Conservation (phyloP, 2,888 invertebrate species). For the Xanthia togata region DNA sequence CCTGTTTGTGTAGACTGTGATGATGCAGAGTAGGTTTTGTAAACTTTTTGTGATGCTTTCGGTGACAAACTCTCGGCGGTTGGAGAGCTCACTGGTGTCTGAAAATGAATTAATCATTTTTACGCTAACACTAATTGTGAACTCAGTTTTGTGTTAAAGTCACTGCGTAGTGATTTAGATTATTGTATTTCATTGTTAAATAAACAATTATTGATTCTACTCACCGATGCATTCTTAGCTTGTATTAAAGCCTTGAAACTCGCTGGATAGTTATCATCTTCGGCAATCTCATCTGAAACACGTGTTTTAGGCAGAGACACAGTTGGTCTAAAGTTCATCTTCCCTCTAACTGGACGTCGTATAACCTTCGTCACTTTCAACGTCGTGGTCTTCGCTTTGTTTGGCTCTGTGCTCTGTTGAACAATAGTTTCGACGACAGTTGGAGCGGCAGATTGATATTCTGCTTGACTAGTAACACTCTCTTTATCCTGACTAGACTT, state of each 20-base stretch:
- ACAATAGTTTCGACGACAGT: conserved; percentile 71
- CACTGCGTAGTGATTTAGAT: background rate
- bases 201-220: conserved; percentile 53
- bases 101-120: conserved; percentile 72
- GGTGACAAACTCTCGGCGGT: conserved; percentile 87
- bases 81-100: conserved; percentile 87
- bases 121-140: background rate
- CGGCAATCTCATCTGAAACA: conserved; percentile 88
- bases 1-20: conserved; percentile 82
- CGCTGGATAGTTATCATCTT: conserved; percentile 92
- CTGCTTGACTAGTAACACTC: conserved; percentile 81
- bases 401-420: conserved; percentile 77
- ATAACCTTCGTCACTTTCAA: conserved; percentile 79
- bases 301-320: conserved; percentile 70
- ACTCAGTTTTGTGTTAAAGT: background rate
- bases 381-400: conserved; percentile 75
- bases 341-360: conserved; percentile 79
- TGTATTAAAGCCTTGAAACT: conserved; percentile 92
- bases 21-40: conserved; percentile 84
- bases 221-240: conserved; percentile 90
- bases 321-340: conserved; percentile 73
- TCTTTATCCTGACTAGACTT: conserved; percentile 85
- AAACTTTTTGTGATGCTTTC: conserved; percentile 89
- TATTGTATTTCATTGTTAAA: background rate
- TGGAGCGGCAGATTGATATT: conserved; percentile 72